Percentiles rank a stretch among this genome's conserved stretches.
phyloP scores from a whole-genome alignment of 2,113 vertebrate genomes.

The Mastomys coucha region DNA sequence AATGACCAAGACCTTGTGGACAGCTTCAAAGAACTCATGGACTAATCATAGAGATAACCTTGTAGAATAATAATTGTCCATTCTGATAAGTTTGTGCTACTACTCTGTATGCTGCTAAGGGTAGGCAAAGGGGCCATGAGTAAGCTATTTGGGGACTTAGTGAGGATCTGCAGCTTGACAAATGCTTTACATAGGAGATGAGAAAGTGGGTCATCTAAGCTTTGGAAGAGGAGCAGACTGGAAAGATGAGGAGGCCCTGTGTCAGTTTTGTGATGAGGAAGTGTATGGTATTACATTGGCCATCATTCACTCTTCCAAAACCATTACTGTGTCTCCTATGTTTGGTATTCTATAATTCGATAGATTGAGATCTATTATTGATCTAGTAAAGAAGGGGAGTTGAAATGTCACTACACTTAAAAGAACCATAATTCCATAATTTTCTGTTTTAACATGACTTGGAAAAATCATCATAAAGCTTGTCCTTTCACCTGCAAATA shows the following conservation, averaged over 20 bases:
- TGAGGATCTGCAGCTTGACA: background rate
- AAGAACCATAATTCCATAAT: background rate
- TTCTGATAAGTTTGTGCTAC: background rate
- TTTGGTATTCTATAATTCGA: background rate
- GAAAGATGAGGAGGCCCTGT: background rate
- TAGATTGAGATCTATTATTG: background rate
- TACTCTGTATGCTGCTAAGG: background rate
- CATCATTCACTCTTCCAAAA: background rate
- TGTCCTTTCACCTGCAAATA: slow-evolving; percentile 12
- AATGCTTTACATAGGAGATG: background rate
- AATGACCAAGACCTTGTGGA: background rate
- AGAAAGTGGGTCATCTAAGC: background rate
- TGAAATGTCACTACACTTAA: background rate
- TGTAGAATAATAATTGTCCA: background rate
- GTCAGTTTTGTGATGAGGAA: background rate
- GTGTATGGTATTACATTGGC: background rate
- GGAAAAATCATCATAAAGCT: background rate
- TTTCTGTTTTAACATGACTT: background rate
- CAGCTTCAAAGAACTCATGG: background rate
- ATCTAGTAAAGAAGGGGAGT: background rate
- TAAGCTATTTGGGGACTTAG: background rate
- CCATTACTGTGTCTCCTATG: background rate
- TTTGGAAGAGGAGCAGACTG: background rate
- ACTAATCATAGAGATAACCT: background rate
- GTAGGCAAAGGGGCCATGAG: background rate